Evolutionary conservation across 2,113 vertebrate species (phyloP).

Genomic region (Promerops cafer): DNA sequence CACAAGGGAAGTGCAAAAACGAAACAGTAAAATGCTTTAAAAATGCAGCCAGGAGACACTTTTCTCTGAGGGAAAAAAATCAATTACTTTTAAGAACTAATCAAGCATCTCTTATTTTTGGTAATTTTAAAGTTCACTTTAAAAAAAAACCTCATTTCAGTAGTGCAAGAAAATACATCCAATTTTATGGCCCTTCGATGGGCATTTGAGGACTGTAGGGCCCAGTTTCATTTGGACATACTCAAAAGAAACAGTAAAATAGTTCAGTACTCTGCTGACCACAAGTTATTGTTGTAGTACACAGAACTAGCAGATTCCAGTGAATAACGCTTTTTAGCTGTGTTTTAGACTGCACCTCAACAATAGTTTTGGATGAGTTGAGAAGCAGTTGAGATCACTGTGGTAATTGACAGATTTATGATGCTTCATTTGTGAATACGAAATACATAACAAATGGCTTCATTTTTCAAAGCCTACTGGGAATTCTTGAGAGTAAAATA

Average conservation of each 20-base stretch:
- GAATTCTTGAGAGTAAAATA: neutral
- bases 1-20: neutral
- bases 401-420: conserved; percentile 42
- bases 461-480: conserved; percentile 11
- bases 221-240: neutral
- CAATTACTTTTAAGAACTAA: neutral
- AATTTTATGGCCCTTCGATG: neutral
- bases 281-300: neutral
- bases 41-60: neutral
- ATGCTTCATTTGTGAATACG: conserved; percentile 4
- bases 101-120: neutral
- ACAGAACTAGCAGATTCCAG: neutral
- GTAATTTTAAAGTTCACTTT: neutral
- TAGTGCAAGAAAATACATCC: neutral
- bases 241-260: neutral
- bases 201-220: neutral
- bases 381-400: neutral
- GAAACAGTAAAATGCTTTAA: neutral
- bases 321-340: neutral
- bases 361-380: neutral
- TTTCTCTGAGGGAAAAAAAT: neutral
- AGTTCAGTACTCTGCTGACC: neutral
- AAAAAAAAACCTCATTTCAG: neutral
- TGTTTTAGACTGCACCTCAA: neutral
- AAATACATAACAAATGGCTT: conserved; percentile 14